Evolutionary conservation across 2,888 invertebrate genomes (phyloP), one percentile per base, ranked within the genome.

Genomic region (Drosophila greeni): DNA sequence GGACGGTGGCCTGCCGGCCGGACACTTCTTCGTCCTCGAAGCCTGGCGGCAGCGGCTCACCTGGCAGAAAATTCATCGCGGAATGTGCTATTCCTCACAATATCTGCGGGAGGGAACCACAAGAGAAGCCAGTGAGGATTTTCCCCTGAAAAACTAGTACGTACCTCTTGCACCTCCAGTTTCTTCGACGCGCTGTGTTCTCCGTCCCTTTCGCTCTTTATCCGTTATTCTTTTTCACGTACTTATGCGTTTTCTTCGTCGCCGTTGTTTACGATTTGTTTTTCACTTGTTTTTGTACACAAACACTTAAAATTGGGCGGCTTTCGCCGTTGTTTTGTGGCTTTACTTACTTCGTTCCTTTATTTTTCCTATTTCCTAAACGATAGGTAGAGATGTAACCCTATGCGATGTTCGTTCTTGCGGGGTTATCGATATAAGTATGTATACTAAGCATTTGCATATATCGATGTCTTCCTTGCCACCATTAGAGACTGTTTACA

Each of bases 21-120:
- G 88, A 89, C 11, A 92, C 87, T 2, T 58, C 53, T 74, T 92
- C 91, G 73, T 92, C 92, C 85, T 93, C 93, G 88, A 93, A 92
- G 2, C 93, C 93, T 1, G 93, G 93, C 12, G 93, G 93, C 16
- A 92, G 90, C 3, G 93, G 93, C 84, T 94, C 93, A 5, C 93
- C 93, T 5, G 92, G 91, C 67, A 85, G 78, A 45, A 87, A 85
- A 70, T 86, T 86, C 88, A 89, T 87, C 56, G 20, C 66, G n/a
- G 8, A 14, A 20, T 45, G 8, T 18, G 18, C 14, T n/a, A n/a
- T 6, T 5, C 49, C 33, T 12, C 16, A 9, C 49, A 33, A 49
- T 23, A 33, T 34, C 52, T 56, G 52, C 55, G 23, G 26, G 52
- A 3, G 37, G 55, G 52, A 51, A 56, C 16, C 52, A 56, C 52